Base-by-base conservation (phyloP, 1,140 invertebrate genomes). In the Pomacea maculata region DNA sequence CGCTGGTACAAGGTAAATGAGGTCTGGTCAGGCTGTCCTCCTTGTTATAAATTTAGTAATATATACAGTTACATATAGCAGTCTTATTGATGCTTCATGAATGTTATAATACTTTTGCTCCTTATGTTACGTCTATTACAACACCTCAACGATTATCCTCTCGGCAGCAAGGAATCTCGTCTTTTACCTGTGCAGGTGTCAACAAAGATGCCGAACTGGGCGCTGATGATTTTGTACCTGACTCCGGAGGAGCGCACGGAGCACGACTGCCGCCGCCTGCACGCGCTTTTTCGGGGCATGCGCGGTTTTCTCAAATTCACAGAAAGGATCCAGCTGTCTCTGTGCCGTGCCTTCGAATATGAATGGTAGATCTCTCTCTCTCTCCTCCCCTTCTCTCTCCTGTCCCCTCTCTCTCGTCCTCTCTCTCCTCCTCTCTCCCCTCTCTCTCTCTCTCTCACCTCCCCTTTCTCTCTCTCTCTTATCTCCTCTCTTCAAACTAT, bases 301-400 rank as follows among this genome's bases (percentile, higher is more conserved):
- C 86, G 85, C 67, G 85, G 85, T 73, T 87, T 90, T 73, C 87
- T 87, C 67, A 87, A 87, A 65, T 90, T 90, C 78, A 89, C 89
- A 15, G 85, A 89, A 65, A 84, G 87, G 78, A 87, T 90, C 19
- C 89, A 90, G 70, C 64, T 88, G 55, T 85, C 85, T 12, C 84
- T 90, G 83, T 90, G 89, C 75, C 79, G 83, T 34, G 75, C 88
- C 12, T 85, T 86, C 70, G 79, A 79, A 7, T 85, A 87, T 54
- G 80, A 86, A 45, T 84, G 84, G 89, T 90, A 80, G 78, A 75
- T 65, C 10, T 8, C 25, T 19, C 71, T 9, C 17, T 19, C 17
- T 73, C 19, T 29, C 21, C 12, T 45, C 25, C 25, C 25, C 25
- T 25, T 45, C 34, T 25, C 25, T 45, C 34, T 45, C 34, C 6